These are phyloP conservation scores for Parauchenoglanis ngamensis DNA, from an alignment of 2,797 vertebrate species.

Conservation along the genomic window DNA sequence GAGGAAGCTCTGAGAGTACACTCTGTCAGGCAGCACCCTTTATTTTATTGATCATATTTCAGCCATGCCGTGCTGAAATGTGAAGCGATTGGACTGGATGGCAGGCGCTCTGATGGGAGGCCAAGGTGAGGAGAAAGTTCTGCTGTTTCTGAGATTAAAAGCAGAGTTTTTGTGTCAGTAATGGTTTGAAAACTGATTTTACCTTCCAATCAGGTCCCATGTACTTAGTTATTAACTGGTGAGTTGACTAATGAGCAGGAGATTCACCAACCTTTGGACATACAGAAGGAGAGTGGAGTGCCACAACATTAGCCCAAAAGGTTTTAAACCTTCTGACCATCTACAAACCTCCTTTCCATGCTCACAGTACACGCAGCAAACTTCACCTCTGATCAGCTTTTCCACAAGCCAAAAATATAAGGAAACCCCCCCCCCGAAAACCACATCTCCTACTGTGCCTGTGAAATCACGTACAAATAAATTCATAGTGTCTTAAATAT, in stretches of 20 bases:
- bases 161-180: not conserved
- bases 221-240: not conserved
- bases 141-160: not conserved
- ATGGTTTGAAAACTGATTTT: not conserved
- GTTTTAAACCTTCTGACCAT: not conserved
- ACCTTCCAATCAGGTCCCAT: not conserved
- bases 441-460: no score
- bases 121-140: not conserved
- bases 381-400: not conserved
- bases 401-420: not conserved
- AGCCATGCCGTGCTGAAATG: not conserved
- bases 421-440: not conserved
- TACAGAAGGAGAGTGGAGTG: not conserved
- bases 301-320: not conserved
- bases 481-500: not conserved
- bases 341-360: not conserved
- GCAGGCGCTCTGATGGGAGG: not conserved
- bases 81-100: not conserved
- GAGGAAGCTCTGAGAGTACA: constrained; percentile 3
- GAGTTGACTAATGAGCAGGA: not conserved
- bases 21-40: not conserved
- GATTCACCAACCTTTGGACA: not conserved
- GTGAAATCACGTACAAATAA: no score
- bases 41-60: constrained; percentile 18
- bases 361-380: not conserved